These are phyloP conservation scores for Xestia rhomboidea DNA, from an alignment of 2,888 invertebrate species.

Conservation along the genomic window DNA sequence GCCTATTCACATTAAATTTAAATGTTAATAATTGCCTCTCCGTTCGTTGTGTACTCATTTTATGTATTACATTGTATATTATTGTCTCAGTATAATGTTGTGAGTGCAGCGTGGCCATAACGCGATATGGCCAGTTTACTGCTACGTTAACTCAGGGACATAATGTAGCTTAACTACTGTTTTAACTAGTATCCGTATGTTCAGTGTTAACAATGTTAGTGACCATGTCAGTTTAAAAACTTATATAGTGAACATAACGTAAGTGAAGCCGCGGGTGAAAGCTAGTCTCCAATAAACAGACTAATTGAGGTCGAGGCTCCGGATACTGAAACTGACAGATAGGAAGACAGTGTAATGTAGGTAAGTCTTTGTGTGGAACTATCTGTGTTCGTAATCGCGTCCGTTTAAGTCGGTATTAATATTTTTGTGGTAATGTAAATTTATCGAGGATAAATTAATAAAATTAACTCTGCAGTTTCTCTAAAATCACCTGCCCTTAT, in stretches of 20 bases:
- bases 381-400: neutral
- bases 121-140: constrained; percentile 35
- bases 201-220: too few species aligned
- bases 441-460: neutral
- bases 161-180: constrained; percentile 29
- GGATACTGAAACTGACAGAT: neutral
- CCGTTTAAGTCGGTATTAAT: neutral
- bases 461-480: neutral
- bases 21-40: neutral
- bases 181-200: constrained; percentile 29
- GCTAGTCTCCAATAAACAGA: neutral
- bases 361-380: neutral
- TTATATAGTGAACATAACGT: too few species aligned
- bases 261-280: neutral
- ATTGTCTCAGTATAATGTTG: constrained; percentile 25
- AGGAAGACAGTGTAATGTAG: neutral
- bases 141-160: constrained; percentile 35
- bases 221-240: too few species aligned
- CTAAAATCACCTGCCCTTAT: constrained; percentile 3
- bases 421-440: neutral
- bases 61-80: constrained; percentile 38
- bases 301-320: neutral
- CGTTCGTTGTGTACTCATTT: neutral
- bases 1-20: neutral
- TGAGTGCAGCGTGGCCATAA: constrained; percentile 14